These are phyloP conservation scores for Marronus borbonicus DNA, from an alignment of 2,888 invertebrate species.

Conservation along the genomic window DNA sequence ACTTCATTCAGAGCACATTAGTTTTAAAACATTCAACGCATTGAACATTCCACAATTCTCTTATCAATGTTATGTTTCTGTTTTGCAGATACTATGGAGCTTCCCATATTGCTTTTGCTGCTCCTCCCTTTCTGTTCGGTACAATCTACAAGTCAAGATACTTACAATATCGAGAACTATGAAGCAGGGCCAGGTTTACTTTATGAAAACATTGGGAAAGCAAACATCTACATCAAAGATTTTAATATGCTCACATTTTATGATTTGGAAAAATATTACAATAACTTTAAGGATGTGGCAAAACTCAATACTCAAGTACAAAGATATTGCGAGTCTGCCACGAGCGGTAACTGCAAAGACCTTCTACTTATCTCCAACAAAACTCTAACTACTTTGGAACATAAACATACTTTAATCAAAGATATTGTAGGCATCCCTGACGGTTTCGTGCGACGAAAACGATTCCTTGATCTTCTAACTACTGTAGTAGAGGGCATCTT, in stretches of 20 bases:
- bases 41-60: no score
- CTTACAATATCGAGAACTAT: background rate
- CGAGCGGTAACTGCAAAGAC: background rate
- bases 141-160: background rate
- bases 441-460: background rate
- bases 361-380: background rate
- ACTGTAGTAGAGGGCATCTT: background rate
- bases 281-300: background rate
- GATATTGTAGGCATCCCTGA: background rate
- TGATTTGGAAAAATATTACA: slow-evolving; percentile 21
- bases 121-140: background rate
- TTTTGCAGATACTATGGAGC: no score
- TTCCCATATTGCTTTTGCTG: background rate
- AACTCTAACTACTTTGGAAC: background rate
- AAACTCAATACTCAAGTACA: background rate
- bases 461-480: background rate
- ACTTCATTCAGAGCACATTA: no score
- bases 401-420: slow-evolving; percentile 17
- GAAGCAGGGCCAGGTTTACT: slow-evolving; percentile 3
- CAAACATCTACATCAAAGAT: slow-evolving; percentile 22
- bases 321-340: background rate
- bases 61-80: no score
- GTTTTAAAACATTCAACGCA: no score
- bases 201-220: slow-evolving; percentile 29
- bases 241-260: slow-evolving; percentile 31